Conservation (phyloP, 2,888 invertebrate species). For the Bruchidius siliquastri region DNA sequence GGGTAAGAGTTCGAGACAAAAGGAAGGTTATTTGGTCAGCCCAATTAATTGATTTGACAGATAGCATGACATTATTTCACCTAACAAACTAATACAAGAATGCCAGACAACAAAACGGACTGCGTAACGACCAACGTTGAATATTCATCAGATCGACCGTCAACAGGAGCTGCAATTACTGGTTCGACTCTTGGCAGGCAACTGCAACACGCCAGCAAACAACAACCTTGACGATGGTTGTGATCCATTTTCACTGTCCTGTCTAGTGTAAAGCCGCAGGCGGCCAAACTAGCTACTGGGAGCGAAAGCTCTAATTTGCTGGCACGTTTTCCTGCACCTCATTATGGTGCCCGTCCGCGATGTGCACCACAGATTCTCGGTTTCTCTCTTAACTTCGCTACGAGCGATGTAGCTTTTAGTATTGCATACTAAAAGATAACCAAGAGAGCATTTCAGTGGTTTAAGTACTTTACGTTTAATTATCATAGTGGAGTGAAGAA, state of each 20-base stretch:
- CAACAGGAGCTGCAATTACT: background rate
- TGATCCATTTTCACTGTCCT: background rate
- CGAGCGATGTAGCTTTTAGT: background rate
- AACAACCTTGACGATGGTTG: background rate
- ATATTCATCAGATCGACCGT: background rate
- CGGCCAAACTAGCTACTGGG: background rate
- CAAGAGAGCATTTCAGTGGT: no score
- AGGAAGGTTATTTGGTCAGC: no score
- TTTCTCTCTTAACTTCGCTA: background rate
- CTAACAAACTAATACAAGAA: no score
- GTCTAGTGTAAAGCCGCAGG: background rate
- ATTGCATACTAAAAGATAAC: no score
- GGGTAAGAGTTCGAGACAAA: no score
- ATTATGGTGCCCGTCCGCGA: background rate
- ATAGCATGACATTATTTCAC: no score
- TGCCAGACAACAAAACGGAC: no score
- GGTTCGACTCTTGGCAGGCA: background rate
- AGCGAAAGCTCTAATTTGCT: background rate
- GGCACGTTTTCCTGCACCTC: background rate
- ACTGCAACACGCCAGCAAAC: background rate
- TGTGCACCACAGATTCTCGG: background rate
- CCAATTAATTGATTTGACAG: no score
- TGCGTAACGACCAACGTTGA: background rate
- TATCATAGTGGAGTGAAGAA: no score
- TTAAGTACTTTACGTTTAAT: no score